A percentile compares a stretch with the other conserved stretches of the same genome.
Evolutionary conservation across 2,113 vertebrate species (phyloP).

Genomic region (Paramisgurnus dabryanus): DNA sequence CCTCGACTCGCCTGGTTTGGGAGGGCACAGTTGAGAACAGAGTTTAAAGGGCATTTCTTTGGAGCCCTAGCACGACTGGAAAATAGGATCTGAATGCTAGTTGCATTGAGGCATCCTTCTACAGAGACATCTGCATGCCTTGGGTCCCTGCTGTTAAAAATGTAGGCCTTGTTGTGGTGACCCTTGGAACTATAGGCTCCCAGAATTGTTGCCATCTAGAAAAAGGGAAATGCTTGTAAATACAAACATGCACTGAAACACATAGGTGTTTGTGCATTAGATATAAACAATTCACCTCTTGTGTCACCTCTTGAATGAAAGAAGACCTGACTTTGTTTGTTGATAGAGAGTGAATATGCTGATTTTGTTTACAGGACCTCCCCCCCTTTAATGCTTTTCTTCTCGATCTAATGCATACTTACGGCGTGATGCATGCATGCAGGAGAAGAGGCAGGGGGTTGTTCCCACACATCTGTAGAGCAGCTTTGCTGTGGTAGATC

Average conservation of each 20-base stretch:
- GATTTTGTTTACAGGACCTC: background rate
- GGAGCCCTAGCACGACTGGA: background rate
- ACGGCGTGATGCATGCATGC: constrained; percentile 10
- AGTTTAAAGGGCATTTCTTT: background rate
- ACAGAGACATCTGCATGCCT: too few species aligned
- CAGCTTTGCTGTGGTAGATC: constrained; percentile 7
- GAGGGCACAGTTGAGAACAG: background rate
- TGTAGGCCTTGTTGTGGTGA: background rate
- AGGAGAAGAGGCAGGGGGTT: background rate
- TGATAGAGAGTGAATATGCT: background rate
- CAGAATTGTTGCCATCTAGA: too few species aligned
- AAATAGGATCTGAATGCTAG: background rate
- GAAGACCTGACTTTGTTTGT: constrained; percentile 6
- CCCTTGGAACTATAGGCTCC: background rate
- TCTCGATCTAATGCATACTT: constrained; percentile 9
- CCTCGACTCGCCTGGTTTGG: background rate
- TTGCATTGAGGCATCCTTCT: too few species aligned
- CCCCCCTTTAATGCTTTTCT: background rate
- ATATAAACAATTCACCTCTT: background rate
- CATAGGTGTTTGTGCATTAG: too few species aligned
- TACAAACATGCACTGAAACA: background rate
- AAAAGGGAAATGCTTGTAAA: background rate
- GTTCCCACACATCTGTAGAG: constrained; percentile 17
- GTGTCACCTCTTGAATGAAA: background rate
- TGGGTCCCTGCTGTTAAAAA: background rate